Conservation (phyloP, 2,113 vertebrate genomes). For the Macrotis lagotis region DNA sequence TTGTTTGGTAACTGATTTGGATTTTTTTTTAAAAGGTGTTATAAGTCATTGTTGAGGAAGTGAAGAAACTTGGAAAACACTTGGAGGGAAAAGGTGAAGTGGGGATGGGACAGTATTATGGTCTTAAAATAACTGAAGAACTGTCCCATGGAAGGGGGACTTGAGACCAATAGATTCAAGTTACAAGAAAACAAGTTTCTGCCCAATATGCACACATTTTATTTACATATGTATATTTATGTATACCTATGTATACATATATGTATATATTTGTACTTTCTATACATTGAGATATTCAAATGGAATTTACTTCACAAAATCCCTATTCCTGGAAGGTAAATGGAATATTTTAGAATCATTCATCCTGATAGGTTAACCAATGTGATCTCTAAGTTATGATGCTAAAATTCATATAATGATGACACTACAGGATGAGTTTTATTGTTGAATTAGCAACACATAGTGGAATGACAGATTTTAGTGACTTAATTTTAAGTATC, state of each 20-base stretch:
- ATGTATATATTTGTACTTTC: not conserved
- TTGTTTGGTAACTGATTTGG: not conserved
- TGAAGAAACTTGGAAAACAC: not conserved
- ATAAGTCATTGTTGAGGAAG: not conserved
- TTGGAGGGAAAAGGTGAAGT: not conserved
- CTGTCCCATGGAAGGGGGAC: not conserved
- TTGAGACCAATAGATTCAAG: not conserved
- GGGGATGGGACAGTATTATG: fast-evolving
- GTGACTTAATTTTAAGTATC: not conserved
- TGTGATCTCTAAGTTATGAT: not conserved
- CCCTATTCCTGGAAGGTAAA: not conserved
- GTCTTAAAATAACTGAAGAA: not conserved
- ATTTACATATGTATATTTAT: not conserved
- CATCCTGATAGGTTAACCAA: fast-evolving
- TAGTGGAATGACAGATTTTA: not conserved
- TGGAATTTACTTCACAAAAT: not conserved
- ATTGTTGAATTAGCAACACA: not conserved
- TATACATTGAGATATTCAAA: not conserved
- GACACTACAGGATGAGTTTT: not conserved
- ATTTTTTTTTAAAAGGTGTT: fast-evolving
- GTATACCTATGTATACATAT: too few relatives aligned
- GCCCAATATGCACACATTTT: not conserved
- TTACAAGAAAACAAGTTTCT: not conserved
- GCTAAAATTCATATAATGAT: not conserved
- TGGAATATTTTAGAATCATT: not conserved